A percentile compares a stretch with the other conserved stretches of the same genome.
Evolutionary conservation across 2,888 invertebrate species (phyloP).

Genomic region (Napeogenes sylphis): DNA sequence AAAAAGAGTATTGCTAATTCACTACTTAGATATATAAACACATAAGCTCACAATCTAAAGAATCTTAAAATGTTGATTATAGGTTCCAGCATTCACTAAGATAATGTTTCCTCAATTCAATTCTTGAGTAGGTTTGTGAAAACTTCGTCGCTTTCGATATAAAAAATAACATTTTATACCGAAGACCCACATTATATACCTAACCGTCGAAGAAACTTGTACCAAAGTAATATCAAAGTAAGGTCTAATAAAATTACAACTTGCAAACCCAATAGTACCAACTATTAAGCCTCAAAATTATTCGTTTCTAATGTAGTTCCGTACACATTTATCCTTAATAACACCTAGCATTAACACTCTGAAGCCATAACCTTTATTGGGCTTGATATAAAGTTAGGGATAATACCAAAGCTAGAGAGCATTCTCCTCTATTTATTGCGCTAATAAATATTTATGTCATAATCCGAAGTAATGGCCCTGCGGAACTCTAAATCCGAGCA

Average conservation of each 20-base stretch:
- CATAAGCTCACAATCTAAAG: too few species aligned
- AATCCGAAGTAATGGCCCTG: conserved; percentile 56
- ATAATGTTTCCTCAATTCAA: too few species aligned
- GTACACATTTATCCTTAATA: conserved; percentile 31
- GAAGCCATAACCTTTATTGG: conserved; percentile 41
- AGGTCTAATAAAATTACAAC: conserved; percentile 28
- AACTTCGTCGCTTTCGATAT: too few species aligned
- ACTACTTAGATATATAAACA: too few species aligned
- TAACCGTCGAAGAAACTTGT: conserved; percentile 13
- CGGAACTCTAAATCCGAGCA: conserved; percentile 38
- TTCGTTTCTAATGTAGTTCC: conserved; percentile 29
- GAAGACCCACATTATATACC: neutral
- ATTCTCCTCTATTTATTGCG: conserved; percentile 53
- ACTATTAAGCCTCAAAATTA: conserved; percentile 26
- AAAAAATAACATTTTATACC: too few species aligned
- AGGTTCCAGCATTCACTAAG: too few species aligned
- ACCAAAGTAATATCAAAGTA: conserved; percentile 23
- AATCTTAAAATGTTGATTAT: too few species aligned
- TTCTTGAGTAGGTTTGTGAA: too few species aligned
- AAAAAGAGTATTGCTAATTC: too few species aligned
- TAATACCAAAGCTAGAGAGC: conserved; percentile 46
- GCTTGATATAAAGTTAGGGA: conserved; percentile 47
- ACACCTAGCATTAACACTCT: conserved; percentile 38
- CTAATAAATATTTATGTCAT: conserved; percentile 65
- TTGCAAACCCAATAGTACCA: conserved; percentile 23